Conservation (phyloP, 1,140 invertebrate genomes). For the Aphaenogaster floridana region DNA sequence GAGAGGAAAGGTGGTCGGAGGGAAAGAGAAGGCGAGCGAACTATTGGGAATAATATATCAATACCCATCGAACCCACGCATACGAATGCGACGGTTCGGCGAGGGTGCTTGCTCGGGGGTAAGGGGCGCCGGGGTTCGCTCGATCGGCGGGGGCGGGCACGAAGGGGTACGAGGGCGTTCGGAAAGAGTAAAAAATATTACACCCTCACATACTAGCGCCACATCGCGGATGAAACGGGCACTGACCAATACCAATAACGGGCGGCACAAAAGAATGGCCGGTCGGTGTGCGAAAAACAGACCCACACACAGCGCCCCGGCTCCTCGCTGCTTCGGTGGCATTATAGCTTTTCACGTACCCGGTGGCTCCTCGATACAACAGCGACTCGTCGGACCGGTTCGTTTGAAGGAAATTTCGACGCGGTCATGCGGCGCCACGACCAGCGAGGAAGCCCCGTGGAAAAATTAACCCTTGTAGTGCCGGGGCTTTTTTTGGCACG, state of each 20-base stretch:
- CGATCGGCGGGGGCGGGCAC: slow-evolving; percentile 56
- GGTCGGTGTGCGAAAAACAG: slow-evolving; percentile 82
- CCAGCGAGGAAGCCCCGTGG: slow-evolving; percentile 56
- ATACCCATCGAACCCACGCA: slow-evolving; percentile 87
- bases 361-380: slow-evolving; percentile 71
- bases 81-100: slow-evolving; percentile 84
- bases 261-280: slow-evolving; percentile 82
- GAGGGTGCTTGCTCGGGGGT: slow-evolving; percentile 70
- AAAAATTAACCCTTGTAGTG: slow-evolving; percentile 63
- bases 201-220: slow-evolving; percentile 83
- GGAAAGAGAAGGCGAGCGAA: slow-evolving; percentile 83
- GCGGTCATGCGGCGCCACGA: slow-evolving; percentile 55
- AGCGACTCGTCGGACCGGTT: slow-evolving; percentile 44
- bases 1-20: slow-evolving; percentile 34
- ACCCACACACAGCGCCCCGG: slow-evolving; percentile 71
- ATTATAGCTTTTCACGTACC: slow-evolving; percentile 80
- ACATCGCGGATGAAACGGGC: slow-evolving; percentile 83
- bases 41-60: slow-evolving; percentile 88
- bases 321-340: slow-evolving; percentile 75
- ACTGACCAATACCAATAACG: slow-evolving; percentile 84
- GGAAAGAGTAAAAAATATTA: slow-evolving; percentile 86
- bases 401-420: slow-evolving; percentile 63
- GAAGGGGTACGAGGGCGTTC: slow-evolving; percentile 75
- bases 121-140: slow-evolving; percentile 62
- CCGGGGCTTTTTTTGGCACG: slow-evolving; percentile 57